Evolutionary conservation across 2,888 invertebrate genomes (phyloP).

Genomic region (Thymelicus sylvestris): DNA sequence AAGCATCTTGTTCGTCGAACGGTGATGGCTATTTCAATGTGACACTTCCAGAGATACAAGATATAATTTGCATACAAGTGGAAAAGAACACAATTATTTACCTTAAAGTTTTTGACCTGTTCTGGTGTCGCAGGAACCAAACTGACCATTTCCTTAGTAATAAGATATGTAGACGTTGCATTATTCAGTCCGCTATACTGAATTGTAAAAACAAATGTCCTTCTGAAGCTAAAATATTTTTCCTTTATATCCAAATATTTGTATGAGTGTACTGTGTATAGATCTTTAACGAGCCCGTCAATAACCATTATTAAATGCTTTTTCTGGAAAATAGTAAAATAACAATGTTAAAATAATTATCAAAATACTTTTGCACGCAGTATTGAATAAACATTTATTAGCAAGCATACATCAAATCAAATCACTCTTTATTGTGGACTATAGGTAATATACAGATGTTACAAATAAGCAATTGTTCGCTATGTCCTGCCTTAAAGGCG

Average conservation of each 20-base stretch:
- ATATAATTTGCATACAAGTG: background rate
- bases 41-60: background rate
- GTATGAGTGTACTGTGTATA: background rate
- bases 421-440: too few species aligned
- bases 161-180: constrained; percentile 51
- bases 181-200: constrained; percentile 32
- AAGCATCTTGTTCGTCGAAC: too few species aligned
- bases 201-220: constrained; percentile 61
- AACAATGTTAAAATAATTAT: background rate
- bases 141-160: constrained; percentile 61
- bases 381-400: too few species aligned
- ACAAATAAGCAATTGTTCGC: too few species aligned
- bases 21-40: too few species aligned
- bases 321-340: constrained; percentile 54
- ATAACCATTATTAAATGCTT: constrained; percentile 56
- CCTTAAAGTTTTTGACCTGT: constrained; percentile 61
- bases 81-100: constrained; percentile 41
- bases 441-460: too few species aligned
- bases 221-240: constrained; percentile 58
- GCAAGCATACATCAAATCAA: too few species aligned
- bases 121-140: constrained; percentile 54
- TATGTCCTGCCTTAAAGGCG: too few species aligned
- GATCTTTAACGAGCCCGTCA: constrained; percentile 66
- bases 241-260: constrained; percentile 30
- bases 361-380: too few species aligned